These are phyloP conservation scores for Euspilapteryx auroguttella DNA, from an alignment of 2,888 invertebrate genomes.

Conservation along the genomic window DNA sequence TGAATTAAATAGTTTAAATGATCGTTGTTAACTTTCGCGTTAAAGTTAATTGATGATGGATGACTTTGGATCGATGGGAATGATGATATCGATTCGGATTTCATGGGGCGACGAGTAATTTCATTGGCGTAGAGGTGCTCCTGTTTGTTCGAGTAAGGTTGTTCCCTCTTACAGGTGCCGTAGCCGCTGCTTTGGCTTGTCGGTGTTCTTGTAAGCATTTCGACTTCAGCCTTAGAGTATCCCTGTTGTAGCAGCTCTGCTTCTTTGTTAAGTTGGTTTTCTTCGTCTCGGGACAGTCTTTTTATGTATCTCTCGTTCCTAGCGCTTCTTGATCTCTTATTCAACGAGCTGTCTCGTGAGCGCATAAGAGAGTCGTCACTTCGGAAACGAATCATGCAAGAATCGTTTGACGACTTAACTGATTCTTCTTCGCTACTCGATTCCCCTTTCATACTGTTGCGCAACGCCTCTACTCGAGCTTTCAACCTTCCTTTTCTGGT, in stretches of 20 bases:
- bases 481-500: slow-evolving; percentile 63
- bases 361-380: slow-evolving; percentile 70
- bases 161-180: slow-evolving; percentile 46
- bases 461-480: slow-evolving; percentile 67
- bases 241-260: slow-evolving; percentile 52
- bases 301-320: slow-evolving; percentile 81
- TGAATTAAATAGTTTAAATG: slow-evolving; percentile 54
- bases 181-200: slow-evolving; percentile 54
- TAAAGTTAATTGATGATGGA: slow-evolving; percentile 56
- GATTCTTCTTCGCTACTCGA: slow-evolving; percentile 76
- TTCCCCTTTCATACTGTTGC: slow-evolving; percentile 63
- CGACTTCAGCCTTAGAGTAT: slow-evolving; percentile 54
- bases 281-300: slow-evolving; percentile 72
- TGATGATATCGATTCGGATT: slow-evolving; percentile 54
- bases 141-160: slow-evolving; percentile 42
- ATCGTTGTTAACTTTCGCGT: slow-evolving; percentile 56
- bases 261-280: slow-evolving; percentile 58
- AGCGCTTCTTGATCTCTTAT: slow-evolving; percentile 69
- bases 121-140: slow-evolving; percentile 31
- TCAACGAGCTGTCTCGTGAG: slow-evolving; percentile 60
- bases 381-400: slow-evolving; percentile 66
- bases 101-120: slow-evolving; percentile 29
- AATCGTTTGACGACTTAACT: slow-evolving; percentile 65
- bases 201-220: slow-evolving; percentile 54
- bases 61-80: slow-evolving; percentile 56